Conservation (phyloP, 2,888 invertebrate species). For the Gastracanthus pulcherrimus region DNA sequence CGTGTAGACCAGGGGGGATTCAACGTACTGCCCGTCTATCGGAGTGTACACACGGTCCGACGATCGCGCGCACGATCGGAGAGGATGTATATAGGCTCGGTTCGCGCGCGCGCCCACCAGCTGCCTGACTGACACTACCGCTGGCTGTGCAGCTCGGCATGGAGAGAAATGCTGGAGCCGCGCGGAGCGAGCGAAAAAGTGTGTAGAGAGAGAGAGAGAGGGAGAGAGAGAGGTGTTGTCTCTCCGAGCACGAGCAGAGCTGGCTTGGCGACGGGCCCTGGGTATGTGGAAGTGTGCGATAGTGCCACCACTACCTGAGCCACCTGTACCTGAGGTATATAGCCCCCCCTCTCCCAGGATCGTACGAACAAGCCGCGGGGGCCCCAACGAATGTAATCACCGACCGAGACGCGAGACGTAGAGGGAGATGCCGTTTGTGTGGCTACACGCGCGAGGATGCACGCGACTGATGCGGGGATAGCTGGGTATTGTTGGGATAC, state of each 20-base stretch:
- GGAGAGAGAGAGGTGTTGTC: background rate
- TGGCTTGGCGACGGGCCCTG: constrained; percentile 70
- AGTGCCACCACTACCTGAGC: too few relatives aligned
- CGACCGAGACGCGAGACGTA: background rate
- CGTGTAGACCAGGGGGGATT: background rate
- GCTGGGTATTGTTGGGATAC: too few relatives aligned
- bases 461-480: too few relatives aligned
- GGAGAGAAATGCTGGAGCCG: constrained; percentile 61
- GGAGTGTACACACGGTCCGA: background rate
- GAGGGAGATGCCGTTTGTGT: background rate
- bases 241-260: too few relatives aligned
- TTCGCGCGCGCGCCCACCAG: constrained; percentile 70
- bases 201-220: background rate
- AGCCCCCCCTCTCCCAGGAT: constrained; percentile 31
- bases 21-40: background rate
- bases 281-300: constrained; percentile 29
- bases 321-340: constrained; percentile 52
- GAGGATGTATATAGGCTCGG: background rate
- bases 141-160: constrained; percentile 28
- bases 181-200: constrained; percentile 20
- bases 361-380: constrained; percentile 19
- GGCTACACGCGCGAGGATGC: too few relatives aligned
- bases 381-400: background rate
- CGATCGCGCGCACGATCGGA: background rate
- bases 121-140: constrained; percentile 64